Base-by-base conservation (phyloP, 2,113 vertebrate genomes). In the Myotis lucifugus region DNA sequence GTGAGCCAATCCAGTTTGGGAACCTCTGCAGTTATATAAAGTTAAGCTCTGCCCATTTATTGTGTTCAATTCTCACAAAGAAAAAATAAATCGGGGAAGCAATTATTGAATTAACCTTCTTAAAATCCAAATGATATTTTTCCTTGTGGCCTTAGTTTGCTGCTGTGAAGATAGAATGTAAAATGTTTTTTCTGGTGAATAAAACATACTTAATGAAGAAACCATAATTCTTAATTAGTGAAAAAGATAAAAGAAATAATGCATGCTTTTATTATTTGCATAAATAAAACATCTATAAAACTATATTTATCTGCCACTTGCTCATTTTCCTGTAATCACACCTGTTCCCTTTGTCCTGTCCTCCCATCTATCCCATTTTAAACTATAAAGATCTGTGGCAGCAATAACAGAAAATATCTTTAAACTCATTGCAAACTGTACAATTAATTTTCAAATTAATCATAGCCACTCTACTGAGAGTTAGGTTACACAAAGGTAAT, bases 361-460 rank as follows among this genome's bases (percentile, higher is more conserved):
- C 8, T 1, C 3, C 25, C 10, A 27, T 67, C 32, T 37, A 12
- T 56, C 27, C 46, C 2, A 7, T 78, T 66, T n/a, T 93, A 54
- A 85, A 54, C 64, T 85, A 25, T 73, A 50, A n/a, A 79, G 14
- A 6, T 74, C 25, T 85, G 4, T 77, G 11, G 19, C 46, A 67
- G 19, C 25, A 52, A 23, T 90, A 79, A 46, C 5, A 91, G 40
- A 78, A 90, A 70, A 0, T 19, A 61, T 37, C 59, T 86, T 67
- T 79, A 90, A 88, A 77, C 34, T 50, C 42, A 66, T n/a, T 93
- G 19, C 48, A 78, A 59, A 81, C 29, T 87, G 86, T 95, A 72
- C 17, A 54, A 9, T 93, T 95, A 59, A 93, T 89, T 91, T 96
- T 67, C 70, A 90, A 48, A 90, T 89, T 70, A 84, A 91, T 89